A percentile compares a stretch with the other conserved stretches of the same genome.
Conservation (phyloP, 2,797 vertebrate genomes). For the Micropoecilia bifurca region DNA sequence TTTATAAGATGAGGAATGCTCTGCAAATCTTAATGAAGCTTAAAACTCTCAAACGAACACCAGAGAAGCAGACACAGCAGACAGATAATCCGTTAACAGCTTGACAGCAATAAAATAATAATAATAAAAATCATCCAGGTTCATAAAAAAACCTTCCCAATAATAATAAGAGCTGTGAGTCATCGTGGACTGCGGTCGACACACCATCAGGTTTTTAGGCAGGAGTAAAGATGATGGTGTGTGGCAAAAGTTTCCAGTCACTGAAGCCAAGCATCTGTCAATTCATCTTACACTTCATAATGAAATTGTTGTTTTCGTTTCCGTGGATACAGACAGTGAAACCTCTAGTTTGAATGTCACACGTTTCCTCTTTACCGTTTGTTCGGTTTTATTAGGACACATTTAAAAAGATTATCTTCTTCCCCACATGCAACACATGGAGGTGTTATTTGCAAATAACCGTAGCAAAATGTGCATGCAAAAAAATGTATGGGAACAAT, state of each 20-base stretch:
- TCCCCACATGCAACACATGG: not conserved
- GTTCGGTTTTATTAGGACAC: not conserved
- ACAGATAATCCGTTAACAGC: slow-evolving; percentile 33
- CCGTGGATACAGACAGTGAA: not conserved
- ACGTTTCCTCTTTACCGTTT: not conserved
- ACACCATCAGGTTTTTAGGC: slow-evolving; percentile 48
- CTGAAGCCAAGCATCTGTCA: slow-evolving; percentile 68
- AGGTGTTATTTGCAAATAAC: not conserved
- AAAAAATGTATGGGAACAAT: not conserved
- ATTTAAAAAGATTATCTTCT: not conserved
- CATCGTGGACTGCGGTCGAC: slow-evolving; percentile 54
- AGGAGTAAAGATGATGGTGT: slow-evolving; percentile 30
- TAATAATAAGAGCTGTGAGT: slow-evolving; percentile 51
- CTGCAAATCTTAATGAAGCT: not conserved
- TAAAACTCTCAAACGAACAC: slow-evolving; percentile 8
- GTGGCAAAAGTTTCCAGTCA: slow-evolving; percentile 44
- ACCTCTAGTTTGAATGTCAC: not conserved
- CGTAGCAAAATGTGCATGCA: not conserved
- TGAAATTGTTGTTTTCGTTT: slow-evolving; percentile 35
- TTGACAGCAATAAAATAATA: slow-evolving; percentile 26
- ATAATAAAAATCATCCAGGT: not conserved
- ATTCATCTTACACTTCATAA: slow-evolving; percentile 68
- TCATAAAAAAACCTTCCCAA: slow-evolving; percentile 36
- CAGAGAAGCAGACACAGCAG: slow-evolving; percentile 24
- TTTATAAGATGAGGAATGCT: not conserved